Evolutionary conservation across 2,888 invertebrate genomes (phyloP), one percentile per base, ranked within the genome.

Genomic region (Pseudeuparius sepicola): DNA sequence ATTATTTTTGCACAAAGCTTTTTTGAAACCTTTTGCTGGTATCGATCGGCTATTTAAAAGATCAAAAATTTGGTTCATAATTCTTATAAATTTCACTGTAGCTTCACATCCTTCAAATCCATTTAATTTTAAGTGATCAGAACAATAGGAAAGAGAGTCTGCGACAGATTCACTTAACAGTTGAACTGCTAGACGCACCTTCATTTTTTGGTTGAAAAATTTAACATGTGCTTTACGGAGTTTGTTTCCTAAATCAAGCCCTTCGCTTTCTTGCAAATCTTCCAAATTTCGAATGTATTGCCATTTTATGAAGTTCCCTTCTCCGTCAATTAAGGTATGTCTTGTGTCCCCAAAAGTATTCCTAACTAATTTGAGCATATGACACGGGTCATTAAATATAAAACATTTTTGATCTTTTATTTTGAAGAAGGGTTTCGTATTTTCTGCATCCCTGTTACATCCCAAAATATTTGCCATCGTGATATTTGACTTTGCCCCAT

Each of bases 101-200:
- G 20, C 20, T n/a, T n/a, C 20, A 20, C 20, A 20, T 20, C 20
- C 20, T n/a, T 20, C n/a, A 20, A 20, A 20, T 20, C 20, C 20
- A 6, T 20, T 20, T 7, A 20, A 20, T 20, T 20, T 20, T 20
- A 20, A n/a, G 6, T 6, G n/a, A 20, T 20, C n/a, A 7, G 6
- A 6, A 20, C 20, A 20, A 20, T 20, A 20, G 6, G 6, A 6
- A 7, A 20, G n/a, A 20, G 20, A 20, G n/a, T 20, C 20, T 20
- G n/a, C 20, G n/a, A 20, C 20, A n/a, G 20, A 20, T 20, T 20
- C 20, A n/a, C 20, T 20, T 7, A 20, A n/a, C 6, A 20, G 20
- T n/a, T 20, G 20, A 20, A 20, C 20, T n/a, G 20, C 20, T n/a
- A 20, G 20, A 6, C 20, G 6, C 20, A 20, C 20, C 20, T 20